Evolutionary conservation across 2,888 invertebrate genomes (phyloP).

Genomic region (Morpho deidamia): DNA sequence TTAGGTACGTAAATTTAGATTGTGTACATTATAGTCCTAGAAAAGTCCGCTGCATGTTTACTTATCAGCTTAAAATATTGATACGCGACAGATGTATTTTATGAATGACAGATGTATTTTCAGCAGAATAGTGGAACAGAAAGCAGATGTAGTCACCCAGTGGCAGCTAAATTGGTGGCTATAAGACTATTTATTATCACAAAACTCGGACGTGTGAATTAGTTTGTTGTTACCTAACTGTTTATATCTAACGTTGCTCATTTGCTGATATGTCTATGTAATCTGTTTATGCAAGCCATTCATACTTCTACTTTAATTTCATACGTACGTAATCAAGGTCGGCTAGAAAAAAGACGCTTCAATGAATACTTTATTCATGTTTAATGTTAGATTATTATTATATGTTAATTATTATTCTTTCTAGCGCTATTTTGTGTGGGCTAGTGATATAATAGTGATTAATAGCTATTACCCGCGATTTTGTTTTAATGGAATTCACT

Average conservation of each 20-base stretch:
- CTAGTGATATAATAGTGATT: too few relatives aligned
- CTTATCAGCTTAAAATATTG: too few relatives aligned
- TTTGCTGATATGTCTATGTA: constrained; percentile 6
- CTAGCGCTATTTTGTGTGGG: too few relatives aligned
- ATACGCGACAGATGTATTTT: constrained; percentile 32
- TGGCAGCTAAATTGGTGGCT: constrained; percentile 30
- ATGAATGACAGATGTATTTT: too few relatives aligned
- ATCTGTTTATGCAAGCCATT: constrained; percentile 2
- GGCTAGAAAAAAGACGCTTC: neutral
- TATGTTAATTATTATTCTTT: too few relatives aligned
- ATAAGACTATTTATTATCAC: constrained; percentile 26
- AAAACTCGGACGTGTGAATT: constrained; percentile 28
- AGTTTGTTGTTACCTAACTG: constrained; percentile 18
- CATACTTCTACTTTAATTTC: neutral
- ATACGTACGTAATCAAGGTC: constrained; percentile 2
- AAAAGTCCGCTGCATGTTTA: too few relatives aligned
- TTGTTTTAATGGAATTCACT: too few relatives aligned
- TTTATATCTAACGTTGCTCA: constrained; percentile 2
- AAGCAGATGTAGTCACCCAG: constrained; percentile 37
- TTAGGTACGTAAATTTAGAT: too few relatives aligned
- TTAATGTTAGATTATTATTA: too few relatives aligned
- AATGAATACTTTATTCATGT: too few relatives aligned
- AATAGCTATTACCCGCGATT: too few relatives aligned
- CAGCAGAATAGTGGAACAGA: constrained; percentile 28
- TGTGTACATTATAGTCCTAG: too few relatives aligned